Evolutionary conservation across 1,140 invertebrate species (phyloP), one percentile per base, ranked within the genome.

Genomic region (Drosophila saltans): DNA sequence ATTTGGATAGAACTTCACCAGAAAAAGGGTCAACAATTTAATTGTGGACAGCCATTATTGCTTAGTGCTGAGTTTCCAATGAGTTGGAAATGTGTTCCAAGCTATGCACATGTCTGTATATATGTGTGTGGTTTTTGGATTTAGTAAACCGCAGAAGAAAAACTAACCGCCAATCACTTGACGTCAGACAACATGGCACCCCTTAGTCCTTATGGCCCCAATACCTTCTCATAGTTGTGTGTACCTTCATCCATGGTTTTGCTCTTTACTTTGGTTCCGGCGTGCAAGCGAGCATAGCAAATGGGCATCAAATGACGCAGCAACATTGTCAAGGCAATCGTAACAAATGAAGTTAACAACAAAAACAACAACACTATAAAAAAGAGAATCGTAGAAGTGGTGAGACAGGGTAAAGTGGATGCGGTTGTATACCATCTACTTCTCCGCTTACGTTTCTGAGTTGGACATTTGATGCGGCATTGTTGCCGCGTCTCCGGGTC

Each of bases 311-410:
- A 85, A 86, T 86, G 83, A 83, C 77, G 83, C 76, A 80, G 83
- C 83, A 86, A 83, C 83, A 86, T 86, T 86, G 83, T 88, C 83
- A 86, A 86, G 88, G 83, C 84, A 86, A 86, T 88, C 76, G 83
- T 83, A 83, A 86, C 80, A 88, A 86, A 88, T 88, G 83, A 86
- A 86, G 83, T 89, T 84, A 83, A 81, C 79, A 74, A 39, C 64
- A 61, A 11, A 7, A 28, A 11, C 21, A 40, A 55, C 26, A 41
- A 58, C 66, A 45, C 39, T 66, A 21, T 26, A 28, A 57, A 57
- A 24, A 56, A 56, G 21, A 26, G 24, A 36, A 7, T 36, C 6
- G 28, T 30, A 30, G 28, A 30, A 4, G 2, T 30, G 28, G 28
- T 4, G 28, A 30, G 33, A 6, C 33, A 7, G 33, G 33, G 33